A percentile compares a stretch with the other conserved stretches of the same genome.
These are phyloP conservation scores for Antigone vipio DNA, from an alignment of 2,113 vertebrate species.

Conservation along the genomic window DNA sequence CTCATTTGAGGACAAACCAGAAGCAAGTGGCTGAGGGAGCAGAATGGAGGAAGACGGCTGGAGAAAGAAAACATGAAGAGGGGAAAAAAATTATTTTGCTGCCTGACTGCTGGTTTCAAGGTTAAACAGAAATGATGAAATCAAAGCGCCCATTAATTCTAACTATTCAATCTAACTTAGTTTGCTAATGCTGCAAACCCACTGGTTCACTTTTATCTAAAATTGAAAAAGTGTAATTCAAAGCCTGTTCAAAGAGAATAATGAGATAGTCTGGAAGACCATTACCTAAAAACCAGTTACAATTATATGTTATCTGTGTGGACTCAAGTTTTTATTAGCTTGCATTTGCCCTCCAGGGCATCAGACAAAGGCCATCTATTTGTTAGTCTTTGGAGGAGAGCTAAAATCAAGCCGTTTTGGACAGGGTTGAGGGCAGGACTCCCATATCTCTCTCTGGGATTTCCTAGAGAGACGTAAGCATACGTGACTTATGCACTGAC, in stretches of 20 bases:
- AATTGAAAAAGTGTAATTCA: slow-evolving; percentile 22
- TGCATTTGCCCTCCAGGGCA: slow-evolving; percentile 23
- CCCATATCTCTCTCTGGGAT: not conserved
- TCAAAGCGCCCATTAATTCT: slow-evolving; percentile 28
- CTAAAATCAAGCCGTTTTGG: not conserved
- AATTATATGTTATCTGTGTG: slow-evolving; percentile 12
- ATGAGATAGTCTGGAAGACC: slow-evolving; percentile 36
- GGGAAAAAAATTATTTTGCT: not conserved
- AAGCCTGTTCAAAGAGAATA: slow-evolving; percentile 49
- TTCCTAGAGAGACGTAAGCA: not conserved
- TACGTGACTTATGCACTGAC: not conserved
- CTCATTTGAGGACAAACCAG: not conserved
- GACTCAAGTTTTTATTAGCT: slow-evolving; percentile 46
- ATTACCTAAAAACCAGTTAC: slow-evolving; percentile 44
- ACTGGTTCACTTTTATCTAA: slow-evolving; percentile 31
- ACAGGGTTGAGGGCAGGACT: not conserved
- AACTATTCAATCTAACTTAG: slow-evolving; percentile 7
- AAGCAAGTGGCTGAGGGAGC: not conserved
- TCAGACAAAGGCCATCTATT: slow-evolving; percentile 34
- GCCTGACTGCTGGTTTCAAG: not conserved
- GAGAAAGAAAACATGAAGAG: not conserved
- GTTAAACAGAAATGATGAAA: slow-evolving; percentile 37
- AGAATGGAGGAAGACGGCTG: not conserved
- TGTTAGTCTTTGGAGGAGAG: not conserved
- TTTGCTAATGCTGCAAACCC: slow-evolving; percentile 43